A percentile compares a stretch with the other conserved stretches of the same genome.
These are phyloP conservation scores for Portunus trituberculatus DNA, from an alignment of 1,140 invertebrate genomes.

Conservation along the genomic window DNA sequence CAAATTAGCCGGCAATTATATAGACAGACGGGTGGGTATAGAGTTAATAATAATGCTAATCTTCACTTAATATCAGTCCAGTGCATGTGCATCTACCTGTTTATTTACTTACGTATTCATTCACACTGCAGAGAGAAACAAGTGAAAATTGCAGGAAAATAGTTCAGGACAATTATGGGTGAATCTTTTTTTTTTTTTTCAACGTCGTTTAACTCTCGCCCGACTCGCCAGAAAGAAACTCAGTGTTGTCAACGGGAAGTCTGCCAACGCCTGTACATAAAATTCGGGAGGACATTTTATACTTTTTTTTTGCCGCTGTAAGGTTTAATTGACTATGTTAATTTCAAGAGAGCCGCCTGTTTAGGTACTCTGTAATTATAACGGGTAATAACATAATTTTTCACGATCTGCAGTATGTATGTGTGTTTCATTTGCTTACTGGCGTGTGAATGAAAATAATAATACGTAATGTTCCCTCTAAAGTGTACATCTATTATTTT, in stretches of 20 bases:
- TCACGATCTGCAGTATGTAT: background rate
- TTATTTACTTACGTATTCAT: too few species aligned
- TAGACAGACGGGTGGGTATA: too few species aligned
- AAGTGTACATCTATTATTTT: background rate
- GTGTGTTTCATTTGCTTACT: background rate
- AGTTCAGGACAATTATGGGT: background rate
- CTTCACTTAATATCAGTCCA: too few species aligned
- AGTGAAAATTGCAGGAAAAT: background rate
- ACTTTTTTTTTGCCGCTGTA: background rate
- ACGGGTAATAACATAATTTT: background rate
- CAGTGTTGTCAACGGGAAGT: background rate
- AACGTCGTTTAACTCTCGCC: background rate
- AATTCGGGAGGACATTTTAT: background rate
- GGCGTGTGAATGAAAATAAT: background rate
- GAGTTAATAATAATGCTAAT: too few species aligned
- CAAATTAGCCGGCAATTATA: too few species aligned
- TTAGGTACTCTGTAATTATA: conserved; percentile 10
- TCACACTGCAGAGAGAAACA: background rate
- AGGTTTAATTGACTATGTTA: conserved; percentile 1
- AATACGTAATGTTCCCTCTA: background rate
- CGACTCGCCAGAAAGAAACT: background rate
- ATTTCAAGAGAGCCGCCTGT: background rate
- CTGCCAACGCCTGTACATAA: background rate
- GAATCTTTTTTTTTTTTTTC: background rate
- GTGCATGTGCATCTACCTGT: too few species aligned